Evolutionary conservation across 2,888 invertebrate species (phyloP), one percentile per base, ranked within the genome.

Genomic region (Heliconius hortense): DNA sequence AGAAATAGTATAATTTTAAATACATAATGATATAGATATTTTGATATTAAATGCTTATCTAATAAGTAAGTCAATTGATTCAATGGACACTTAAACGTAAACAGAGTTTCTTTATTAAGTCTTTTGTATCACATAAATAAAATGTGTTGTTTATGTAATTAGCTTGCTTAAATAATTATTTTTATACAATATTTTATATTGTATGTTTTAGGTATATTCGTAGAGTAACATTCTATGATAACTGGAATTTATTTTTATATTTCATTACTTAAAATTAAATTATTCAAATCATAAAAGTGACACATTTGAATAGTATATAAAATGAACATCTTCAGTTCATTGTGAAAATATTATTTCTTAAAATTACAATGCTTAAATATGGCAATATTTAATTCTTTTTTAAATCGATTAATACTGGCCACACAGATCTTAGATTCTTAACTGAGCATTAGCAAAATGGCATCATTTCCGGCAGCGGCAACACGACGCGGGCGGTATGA

Each of bases 401-500:
- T 39, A 15, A 21, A 18, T 18, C 5, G 2, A 10, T 15, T 28
- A 28, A 8, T n/a, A 15, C 56, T 48, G 68, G 59, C 56, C 24
- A 60, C 66, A 63, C 70, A 48, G 13, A 69, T 56, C 63, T 18
- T n/a, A n/a, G n/a, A n/a, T n/a, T n/a, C n/a, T n/a, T 13, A 31
- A 26, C 43, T 7, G 2, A 21, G 48, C 28, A 59, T 24, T 60
- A 82, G 85, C 80, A 87, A 90, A 85, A 93, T 93, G 92, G 87
- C 85, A 79, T 90, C 88, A 89, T 89, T 92, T 91, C 91, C 90
- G 87, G 84, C 79, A 80, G 82, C 80, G 83, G 87, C 83, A 84
- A 87, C 86, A 84, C 87, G 87, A 86, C 84, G 89, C 82, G 82
- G 87, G 88, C 87, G 87, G 85, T 86, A 85, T 86, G 87, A 82